These are phyloP conservation scores for Sturnus vulgaris DNA, from an alignment of 2,113 vertebrate genomes.

Conservation along the genomic window DNA sequence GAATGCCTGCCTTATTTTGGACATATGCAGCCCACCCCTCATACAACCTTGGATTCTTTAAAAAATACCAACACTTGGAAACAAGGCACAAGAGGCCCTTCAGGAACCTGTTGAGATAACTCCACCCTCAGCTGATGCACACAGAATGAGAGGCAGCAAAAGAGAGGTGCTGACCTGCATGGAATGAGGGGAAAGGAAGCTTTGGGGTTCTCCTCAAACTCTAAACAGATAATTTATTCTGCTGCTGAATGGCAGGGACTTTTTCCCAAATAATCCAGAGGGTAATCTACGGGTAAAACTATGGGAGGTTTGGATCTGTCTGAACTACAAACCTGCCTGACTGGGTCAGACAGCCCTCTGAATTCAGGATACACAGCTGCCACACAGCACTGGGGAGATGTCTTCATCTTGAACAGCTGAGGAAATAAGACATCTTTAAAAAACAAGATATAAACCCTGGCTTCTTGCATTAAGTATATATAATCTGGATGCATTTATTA, in stretches of 20 bases:
- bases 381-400: not conserved
- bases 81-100: not conserved
- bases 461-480: not conserved
- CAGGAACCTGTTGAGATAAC: not conserved
- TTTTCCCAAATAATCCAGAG: not conserved
- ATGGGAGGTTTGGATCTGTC: not conserved
- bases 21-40: not conserved
- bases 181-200: not conserved
- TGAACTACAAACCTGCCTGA: not conserved
- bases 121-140: not conserved
- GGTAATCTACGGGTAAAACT: constrained; percentile 7
- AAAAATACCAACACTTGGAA: not conserved
- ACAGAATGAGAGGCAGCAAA: not conserved
- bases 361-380: not conserved
- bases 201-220: not conserved
- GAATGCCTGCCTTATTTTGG: not conserved
- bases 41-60: not conserved
- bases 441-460: not conserved
- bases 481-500: not conserved
- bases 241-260: not conserved
- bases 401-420: not conserved
- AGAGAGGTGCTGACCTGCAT: not conserved
- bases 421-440: not conserved
- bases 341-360: not conserved
- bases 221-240: not conserved